Percentiles rank a stretch among this genome's conserved stretches.
Conservation (phyloP, 2,888 invertebrate genomes). For the Ischnus inquisitorius region DNA sequence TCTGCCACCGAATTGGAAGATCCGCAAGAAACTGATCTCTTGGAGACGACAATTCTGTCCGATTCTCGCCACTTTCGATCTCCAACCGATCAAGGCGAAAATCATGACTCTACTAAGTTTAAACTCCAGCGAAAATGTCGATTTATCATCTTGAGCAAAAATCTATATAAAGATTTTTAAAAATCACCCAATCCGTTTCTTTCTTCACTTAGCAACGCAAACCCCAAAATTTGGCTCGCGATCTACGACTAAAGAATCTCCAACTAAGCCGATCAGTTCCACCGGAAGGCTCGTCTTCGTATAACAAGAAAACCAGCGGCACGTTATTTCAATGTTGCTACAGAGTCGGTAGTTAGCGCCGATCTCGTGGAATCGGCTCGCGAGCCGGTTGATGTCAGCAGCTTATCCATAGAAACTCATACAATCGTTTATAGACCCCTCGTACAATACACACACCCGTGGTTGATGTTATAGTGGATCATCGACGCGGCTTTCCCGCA, state of each 20-base stretch:
- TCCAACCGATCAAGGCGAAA: too few species aligned
- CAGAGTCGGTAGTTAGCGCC: constrained; percentile 27
- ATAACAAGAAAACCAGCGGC: constrained; percentile 6
- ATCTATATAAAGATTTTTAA: too few species aligned
- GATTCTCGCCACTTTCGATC: too few species aligned
- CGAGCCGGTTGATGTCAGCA: constrained; percentile 26
- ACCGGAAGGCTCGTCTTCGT: background rate
- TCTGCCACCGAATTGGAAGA: too few species aligned
- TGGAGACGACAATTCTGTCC: too few species aligned
- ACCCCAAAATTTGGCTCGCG: background rate
- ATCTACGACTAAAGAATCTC: background rate
- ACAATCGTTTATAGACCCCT: background rate
- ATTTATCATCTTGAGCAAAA: too few species aligned
- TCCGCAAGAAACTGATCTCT: too few species aligned
- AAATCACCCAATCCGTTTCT: too few species aligned
- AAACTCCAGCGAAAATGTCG: too few species aligned
- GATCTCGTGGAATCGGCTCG: constrained; percentile 9
- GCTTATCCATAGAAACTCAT: constrained; percentile 1
- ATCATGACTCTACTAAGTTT: too few species aligned
- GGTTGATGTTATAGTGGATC: background rate
- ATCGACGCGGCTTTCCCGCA: constrained; percentile 29
- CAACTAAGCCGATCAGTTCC: background rate
- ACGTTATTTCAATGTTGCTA: constrained; percentile 24
- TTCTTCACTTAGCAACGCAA: too few species aligned
- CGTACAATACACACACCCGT: background rate